phyloP scores from a whole-genome alignment of 2,888 invertebrate species.

The Brassicogethes aeneus region DNA sequence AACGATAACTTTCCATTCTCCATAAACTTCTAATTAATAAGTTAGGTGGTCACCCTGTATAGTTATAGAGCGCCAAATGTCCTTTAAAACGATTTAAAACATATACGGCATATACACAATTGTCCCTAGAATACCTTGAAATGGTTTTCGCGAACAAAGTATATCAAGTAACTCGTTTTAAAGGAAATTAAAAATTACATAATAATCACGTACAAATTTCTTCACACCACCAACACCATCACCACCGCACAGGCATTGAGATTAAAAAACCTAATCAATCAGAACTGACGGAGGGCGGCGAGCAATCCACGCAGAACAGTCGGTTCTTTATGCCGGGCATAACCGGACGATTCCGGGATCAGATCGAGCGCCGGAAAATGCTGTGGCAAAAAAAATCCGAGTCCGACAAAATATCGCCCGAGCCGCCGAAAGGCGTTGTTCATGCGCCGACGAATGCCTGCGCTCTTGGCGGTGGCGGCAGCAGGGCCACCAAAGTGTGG shows the following conservation, averaged over 20 bases:
- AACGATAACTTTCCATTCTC: too few relatives aligned
- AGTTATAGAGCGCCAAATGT: too few relatives aligned
- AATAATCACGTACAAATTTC: constrained; percentile 1
- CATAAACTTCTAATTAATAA: too few relatives aligned
- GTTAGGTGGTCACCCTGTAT: too few relatives aligned
- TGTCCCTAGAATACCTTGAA: too few relatives aligned
- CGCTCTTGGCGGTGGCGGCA: constrained; percentile 8
- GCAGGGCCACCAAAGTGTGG: constrained; percentile 48
- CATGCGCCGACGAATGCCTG: constrained; percentile 16
- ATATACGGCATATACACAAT: too few relatives aligned
- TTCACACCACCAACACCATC: too few relatives aligned
- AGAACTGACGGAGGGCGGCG: constrained; percentile 57
- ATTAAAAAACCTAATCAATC: neutral
- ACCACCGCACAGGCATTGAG: neutral
- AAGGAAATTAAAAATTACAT: constrained; percentile 7
- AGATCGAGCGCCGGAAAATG: constrained; percentile 84
- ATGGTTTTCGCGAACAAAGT: too few relatives aligned
- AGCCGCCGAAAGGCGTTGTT: constrained; percentile 32
- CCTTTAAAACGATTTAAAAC: too few relatives aligned
- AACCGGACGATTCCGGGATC: constrained; percentile 70
- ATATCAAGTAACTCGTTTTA: too few relatives aligned
- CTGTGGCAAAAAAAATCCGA: constrained; percentile 79
- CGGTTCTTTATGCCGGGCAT: constrained; percentile 38
- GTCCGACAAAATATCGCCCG: constrained; percentile 19
- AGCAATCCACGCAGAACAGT: constrained; percentile 47